Evolutionary conservation across 2,113 vertebrate species (phyloP).

Genomic region (Scomber colias): DNA sequence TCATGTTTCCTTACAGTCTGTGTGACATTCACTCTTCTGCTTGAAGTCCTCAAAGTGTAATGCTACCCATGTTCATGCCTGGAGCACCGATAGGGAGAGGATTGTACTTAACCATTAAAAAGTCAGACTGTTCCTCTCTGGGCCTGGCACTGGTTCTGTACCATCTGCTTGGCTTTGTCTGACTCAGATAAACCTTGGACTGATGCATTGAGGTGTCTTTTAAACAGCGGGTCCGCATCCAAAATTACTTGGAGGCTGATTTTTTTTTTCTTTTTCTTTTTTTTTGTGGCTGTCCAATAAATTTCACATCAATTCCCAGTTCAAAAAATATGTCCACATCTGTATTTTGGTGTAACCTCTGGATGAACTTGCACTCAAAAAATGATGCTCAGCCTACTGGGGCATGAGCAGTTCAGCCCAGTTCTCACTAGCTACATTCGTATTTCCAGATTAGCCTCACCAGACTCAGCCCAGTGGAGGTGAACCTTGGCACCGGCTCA

Average conservation of each 20-base stretch:
- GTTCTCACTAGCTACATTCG: constrained; percentile 17
- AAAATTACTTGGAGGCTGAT: constrained; percentile 1
- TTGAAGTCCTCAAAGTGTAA: constrained; percentile 2
- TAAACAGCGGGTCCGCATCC: background rate
- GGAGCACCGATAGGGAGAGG: background rate
- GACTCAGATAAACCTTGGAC: background rate
- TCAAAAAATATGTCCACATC: background rate
- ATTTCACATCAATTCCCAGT: background rate
- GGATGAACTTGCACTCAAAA: constrained; percentile 6
- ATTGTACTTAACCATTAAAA: background rate
- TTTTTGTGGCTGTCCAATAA: background rate
- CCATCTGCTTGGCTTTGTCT: constrained; percentile 3
- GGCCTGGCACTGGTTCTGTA: background rate
- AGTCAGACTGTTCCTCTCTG: background rate
- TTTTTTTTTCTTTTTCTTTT: background rate
- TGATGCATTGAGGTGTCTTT: background rate
- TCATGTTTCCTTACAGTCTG: background rate
- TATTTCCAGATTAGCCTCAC: constrained; percentile 5
- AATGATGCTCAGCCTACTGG: background rate
- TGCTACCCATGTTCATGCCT: background rate
- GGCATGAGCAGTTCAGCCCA: background rate
- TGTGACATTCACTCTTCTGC: background rate
- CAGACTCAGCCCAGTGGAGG: constrained; percentile 23
- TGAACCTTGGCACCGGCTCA: constrained; percentile 33
- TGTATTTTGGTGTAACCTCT: constrained; percentile 1